Evolutionary conservation across 2,888 invertebrate genomes (phyloP), one percentile per base, ranked within the genome.

Genomic region (Hesperia comma): DNA sequence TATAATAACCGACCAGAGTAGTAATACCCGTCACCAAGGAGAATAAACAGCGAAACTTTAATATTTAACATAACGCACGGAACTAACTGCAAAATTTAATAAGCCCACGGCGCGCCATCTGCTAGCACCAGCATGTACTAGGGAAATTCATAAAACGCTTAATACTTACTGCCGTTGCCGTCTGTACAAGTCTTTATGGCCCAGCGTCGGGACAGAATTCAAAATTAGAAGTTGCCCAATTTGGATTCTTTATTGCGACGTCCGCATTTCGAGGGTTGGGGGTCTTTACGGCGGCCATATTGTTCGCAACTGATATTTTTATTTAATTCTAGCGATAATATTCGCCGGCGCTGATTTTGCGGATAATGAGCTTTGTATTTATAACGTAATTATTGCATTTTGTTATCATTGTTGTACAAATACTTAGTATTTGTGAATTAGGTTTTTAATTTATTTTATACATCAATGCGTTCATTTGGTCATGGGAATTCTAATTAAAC

Each of bases 111-210:
- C 67, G 72, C 71, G 71, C 71, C 75, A 76, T 77, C 76, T 76
- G 75, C 70, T 67, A 70, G 70, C 73, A 71, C 75, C 75, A 66
- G 67, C 68, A 70, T 72, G 71, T 71, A 73, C 74, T 68, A 71
- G 73, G 72, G 67, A 77, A 77, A 77, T 77, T 78, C 76, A 76
- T 78, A 77, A 76, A 77, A 77, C 73, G 77, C 69, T 75, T 77
- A 75, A 75, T 76, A 75, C 75, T 75, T 71, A 73, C 69, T 62
- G 64, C 69, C 63, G 68, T 61, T 71, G 67, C 75, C 78, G 72
- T 74, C 73, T 74, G 75, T 75, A 75, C 73, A 72, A 71, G 72
- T 74, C 77, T 77, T 78, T 78, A 78, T 75, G 74, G 69, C 72
- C 69, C 57, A 62, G 72, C 71, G 69, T 69, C 72, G 73, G 76